phyloP scores from a whole-genome alignment of 2,888 invertebrate genomes.

The Itoplectis maculator region DNA sequence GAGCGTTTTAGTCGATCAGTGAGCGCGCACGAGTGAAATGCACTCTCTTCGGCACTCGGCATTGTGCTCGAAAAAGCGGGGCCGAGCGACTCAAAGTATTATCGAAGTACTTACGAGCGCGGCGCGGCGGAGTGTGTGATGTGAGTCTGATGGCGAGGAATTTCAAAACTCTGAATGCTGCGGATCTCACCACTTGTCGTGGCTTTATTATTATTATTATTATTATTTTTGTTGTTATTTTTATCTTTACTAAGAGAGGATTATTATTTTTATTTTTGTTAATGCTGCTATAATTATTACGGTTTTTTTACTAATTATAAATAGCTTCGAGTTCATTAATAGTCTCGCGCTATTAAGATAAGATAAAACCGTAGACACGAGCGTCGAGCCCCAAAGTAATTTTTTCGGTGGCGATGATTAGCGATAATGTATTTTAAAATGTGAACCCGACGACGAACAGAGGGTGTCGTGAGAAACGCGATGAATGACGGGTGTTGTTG shows the following conservation, averaged over 20 bases:
- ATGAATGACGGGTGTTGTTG: conserved; percentile 58
- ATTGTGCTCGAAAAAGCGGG: conserved; percentile 47
- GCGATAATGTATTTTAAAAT: conserved; percentile 52
- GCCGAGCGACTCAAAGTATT: conserved; percentile 47
- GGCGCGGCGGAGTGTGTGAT: background rate
- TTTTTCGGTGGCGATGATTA: conserved; percentile 42
- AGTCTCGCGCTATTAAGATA: no score
- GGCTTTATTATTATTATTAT: background rate
- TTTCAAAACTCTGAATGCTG: background rate
- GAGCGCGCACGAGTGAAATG: conserved; percentile 65
- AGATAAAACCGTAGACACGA: no score
- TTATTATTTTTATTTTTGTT: background rate
- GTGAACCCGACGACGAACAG: conserved; percentile 5
- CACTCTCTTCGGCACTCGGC: conserved; percentile 39
- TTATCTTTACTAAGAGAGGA: background rate
- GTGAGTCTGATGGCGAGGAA: background rate
- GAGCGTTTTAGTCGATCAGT: conserved; percentile 60
- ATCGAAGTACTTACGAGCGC: conserved; percentile 41
- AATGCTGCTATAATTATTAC: no score
- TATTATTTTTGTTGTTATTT: background rate
- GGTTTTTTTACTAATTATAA: background rate
- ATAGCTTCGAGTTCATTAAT: background rate
- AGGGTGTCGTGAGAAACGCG: conserved; percentile 62
- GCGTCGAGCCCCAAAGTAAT: background rate
- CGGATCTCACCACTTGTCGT: background rate